These are phyloP conservation scores for Cheilinus undulatus DNA, from an alignment of 2,113 vertebrate species.

Conservation along the genomic window DNA sequence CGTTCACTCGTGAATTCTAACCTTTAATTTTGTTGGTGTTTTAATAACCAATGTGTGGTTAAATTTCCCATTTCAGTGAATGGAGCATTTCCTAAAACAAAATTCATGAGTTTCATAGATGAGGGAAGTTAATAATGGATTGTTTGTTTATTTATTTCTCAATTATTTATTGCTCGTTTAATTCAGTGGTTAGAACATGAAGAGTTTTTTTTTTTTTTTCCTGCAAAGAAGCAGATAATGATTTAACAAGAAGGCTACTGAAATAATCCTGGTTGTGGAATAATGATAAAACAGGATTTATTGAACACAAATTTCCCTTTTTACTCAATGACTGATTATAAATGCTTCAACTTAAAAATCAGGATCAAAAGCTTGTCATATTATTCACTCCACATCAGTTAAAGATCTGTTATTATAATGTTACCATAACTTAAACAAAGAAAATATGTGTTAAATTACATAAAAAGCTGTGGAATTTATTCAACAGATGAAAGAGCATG, in stretches of 20 bases:
- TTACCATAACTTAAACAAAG: no score
- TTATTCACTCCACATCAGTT: no score
- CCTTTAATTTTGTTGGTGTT: background rate
- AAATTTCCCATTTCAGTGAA: background rate
- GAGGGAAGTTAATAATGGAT: background rate
- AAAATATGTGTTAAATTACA: no score
- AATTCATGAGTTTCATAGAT: background rate
- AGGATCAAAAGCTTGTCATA: background rate
- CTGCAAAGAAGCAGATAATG: no score
- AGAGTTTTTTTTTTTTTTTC: no score
- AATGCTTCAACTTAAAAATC: background rate
- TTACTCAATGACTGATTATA: background rate
- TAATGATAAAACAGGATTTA: background rate
- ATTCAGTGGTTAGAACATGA: background rate
- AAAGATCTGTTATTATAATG: no score
- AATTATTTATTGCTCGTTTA: background rate
- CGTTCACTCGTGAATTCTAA: no score
- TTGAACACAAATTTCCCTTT: background rate
- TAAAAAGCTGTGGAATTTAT: no score
- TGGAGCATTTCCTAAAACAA: background rate
- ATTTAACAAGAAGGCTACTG: background rate
- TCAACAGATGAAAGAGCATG: no score
- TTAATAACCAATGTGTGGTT: background rate
- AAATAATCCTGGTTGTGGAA: background rate
- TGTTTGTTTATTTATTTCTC: background rate